Conservation (phyloP, 2,888 invertebrate species). For the Gortyna flavago region DNA sequence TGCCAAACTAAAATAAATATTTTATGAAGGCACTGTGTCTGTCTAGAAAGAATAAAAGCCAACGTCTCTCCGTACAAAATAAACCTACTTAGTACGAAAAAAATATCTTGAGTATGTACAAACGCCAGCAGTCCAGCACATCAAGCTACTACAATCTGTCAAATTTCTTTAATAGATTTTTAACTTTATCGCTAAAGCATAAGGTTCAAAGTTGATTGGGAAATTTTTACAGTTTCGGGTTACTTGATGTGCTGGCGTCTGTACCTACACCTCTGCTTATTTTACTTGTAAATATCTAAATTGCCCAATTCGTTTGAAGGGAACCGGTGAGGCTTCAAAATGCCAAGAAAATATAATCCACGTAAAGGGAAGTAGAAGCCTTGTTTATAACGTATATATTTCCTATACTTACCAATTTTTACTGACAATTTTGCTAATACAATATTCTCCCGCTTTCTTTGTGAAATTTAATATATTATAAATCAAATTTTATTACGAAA, state of each 20-base stretch:
- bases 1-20: conserved; percentile 16
- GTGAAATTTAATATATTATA: conserved; percentile 77
- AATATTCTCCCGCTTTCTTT: conserved; percentile 67
- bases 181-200: too few species aligned
- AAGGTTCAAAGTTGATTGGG: too few species aligned
- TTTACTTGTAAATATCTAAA: conserved; percentile 59
- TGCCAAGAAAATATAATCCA: conserved; percentile 37
- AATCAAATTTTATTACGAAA: conserved; percentile 82
- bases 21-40: conserved; percentile 8
- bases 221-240: too few species aligned
- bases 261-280: conserved; percentile 42
- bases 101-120: conserved; percentile 24
- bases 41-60: conserved; percentile 12
- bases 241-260: too few species aligned
- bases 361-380: conserved; percentile 27
- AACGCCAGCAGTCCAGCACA: too few species aligned
- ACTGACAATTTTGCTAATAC: conserved; percentile 54
- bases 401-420: conserved; percentile 25
- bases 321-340: conserved; percentile 40
- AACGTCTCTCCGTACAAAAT: not conserved
- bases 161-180: too few species aligned
- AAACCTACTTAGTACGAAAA: conserved; percentile 10
- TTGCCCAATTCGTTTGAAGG: conserved; percentile 55
- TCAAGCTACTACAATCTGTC: too few species aligned
- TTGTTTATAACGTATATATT: conserved; percentile 45